Evolutionary conservation across 2,888 invertebrate species (phyloP).

Genomic region (Oscheius myriophilus): DNA sequence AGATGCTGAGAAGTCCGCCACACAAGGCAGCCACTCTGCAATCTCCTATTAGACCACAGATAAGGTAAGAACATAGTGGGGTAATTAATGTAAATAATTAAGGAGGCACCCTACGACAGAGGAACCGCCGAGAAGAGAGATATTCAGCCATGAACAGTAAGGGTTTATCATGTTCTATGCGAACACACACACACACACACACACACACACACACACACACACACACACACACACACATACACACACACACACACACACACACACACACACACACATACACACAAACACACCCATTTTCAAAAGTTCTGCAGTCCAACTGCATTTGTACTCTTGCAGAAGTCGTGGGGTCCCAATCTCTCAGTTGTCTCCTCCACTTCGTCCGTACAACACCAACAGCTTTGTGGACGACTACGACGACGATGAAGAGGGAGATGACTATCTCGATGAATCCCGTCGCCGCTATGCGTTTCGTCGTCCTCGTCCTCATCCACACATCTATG

Average conservation of each 20-base stretch:
- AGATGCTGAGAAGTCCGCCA: constrained; percentile 16
- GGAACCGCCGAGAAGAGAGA: not conserved
- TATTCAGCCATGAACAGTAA: constrained; percentile 16
- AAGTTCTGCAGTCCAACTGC: too few species aligned
- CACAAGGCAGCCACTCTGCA: not conserved
- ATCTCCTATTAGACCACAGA: not conserved
- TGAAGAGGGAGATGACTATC: constrained; percentile 18
- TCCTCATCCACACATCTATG: too few species aligned
- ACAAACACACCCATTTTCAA: too few species aligned
- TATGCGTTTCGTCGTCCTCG: not conserved
- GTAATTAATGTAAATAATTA: not conserved
- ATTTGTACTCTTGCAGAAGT: not conserved
- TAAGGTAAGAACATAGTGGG: not conserved
- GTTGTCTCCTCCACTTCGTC: not conserved
- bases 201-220: too few species aligned
- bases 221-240: too few species aligned
- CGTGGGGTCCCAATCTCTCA: constrained; percentile 19
- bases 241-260: too few species aligned
- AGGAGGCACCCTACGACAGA: not conserved
- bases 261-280: too few species aligned
- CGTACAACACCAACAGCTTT: not conserved
- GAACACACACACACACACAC: too few species aligned
- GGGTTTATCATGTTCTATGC: too few species aligned
- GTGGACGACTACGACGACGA: constrained; percentile 20
- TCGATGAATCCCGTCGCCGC: not conserved